phyloP scores from a whole-genome alignment of 2,113 vertebrate genomes.

The Platanista minor region DNA sequence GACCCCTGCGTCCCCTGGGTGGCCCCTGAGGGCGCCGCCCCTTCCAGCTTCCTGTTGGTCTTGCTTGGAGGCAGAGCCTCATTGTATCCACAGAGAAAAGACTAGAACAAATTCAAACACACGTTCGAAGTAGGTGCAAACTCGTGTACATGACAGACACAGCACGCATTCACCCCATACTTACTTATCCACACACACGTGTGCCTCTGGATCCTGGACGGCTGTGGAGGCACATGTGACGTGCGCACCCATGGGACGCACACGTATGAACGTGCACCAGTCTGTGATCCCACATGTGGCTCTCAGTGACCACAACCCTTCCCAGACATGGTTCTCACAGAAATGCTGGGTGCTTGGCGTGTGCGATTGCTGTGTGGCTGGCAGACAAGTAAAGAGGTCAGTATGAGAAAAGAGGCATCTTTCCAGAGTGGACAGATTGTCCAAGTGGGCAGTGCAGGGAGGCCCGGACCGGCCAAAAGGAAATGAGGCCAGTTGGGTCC shows the following conservation, averaged over 20 bases:
- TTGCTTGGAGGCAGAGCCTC: not conserved
- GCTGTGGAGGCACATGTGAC: not conserved
- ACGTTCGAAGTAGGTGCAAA: not conserved
- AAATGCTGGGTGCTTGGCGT: not conserved
- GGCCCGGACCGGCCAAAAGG: conserved; percentile 42
- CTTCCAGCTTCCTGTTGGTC: not conserved
- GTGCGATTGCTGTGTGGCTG: not conserved
- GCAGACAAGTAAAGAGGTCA: conserved; percentile 59
- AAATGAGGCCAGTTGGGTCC: conserved; percentile 63
- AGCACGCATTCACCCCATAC: fast-evolving
- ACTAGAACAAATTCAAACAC: not conserved
- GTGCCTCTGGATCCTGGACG: not conserved
- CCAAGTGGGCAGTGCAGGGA: conserved; percentile 61
- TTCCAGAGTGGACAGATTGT: conserved; percentile 74
- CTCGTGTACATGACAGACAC: fast-evolving
- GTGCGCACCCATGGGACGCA: not conserved
- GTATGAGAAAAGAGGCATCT: conserved; percentile 43
- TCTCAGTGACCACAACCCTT: not conserved
- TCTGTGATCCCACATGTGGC: not conserved
- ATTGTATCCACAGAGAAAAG: not conserved
- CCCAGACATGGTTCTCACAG: not conserved
- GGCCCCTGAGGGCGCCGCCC: not conserved
- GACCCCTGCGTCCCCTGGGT: not conserved
- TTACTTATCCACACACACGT: fast-evolving
- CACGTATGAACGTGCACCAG: fast-evolving